A percentile compares a stretch with the other conserved stretches of the same genome.
Conservation (phyloP, 30 jellyfish, hydroid and myxozoan genomes). For the Aurelia sp. region DNA sequence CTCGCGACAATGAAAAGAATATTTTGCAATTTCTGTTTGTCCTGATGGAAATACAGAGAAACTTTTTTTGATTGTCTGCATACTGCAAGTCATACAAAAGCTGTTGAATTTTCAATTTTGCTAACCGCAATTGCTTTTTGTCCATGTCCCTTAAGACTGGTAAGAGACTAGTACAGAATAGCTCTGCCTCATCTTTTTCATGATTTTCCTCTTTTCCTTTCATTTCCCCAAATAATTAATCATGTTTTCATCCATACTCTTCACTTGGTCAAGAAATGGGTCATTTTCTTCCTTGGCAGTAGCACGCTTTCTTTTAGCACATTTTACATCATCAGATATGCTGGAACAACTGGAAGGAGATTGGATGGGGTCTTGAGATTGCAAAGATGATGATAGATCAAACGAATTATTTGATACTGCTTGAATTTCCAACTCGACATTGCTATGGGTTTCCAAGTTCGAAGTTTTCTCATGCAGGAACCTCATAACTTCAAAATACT, state of each 20-base stretch:
- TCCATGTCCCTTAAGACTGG: slow-evolving; percentile 17
- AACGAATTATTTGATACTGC: too few species aligned
- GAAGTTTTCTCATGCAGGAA: too few species aligned
- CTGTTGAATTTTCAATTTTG: slow-evolving; percentile 4
- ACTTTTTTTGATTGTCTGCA: neutral
- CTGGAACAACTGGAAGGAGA: neutral
- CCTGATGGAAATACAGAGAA: too few species aligned
- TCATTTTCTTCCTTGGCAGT: slow-evolving; percentile 5
- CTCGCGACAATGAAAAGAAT: too few species aligned
- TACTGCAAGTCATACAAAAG: slow-evolving; percentile 9
- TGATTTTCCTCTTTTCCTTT: neutral
- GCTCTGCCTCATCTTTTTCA: neutral
- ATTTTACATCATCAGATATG: neutral
- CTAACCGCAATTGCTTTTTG: slow-evolving; percentile 11
- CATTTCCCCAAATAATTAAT: neutral
- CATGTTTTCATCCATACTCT: slow-evolving; percentile 17
- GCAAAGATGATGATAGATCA: too few species aligned
- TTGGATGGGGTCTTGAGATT: too few species aligned
- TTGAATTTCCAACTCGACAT: too few species aligned
- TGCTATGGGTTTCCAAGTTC: too few species aligned
- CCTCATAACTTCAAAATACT: too few species aligned
- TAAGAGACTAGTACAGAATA: neutral
- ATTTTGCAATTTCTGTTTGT: too few species aligned
- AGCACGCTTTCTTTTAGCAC: slow-evolving; percentile 12
- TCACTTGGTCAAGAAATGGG: slow-evolving; percentile 28